These are phyloP conservation scores for Alcedo quadribrachys DNA, from an alignment of 2,797 vertebrate genomes.

Conservation along the genomic window DNA sequence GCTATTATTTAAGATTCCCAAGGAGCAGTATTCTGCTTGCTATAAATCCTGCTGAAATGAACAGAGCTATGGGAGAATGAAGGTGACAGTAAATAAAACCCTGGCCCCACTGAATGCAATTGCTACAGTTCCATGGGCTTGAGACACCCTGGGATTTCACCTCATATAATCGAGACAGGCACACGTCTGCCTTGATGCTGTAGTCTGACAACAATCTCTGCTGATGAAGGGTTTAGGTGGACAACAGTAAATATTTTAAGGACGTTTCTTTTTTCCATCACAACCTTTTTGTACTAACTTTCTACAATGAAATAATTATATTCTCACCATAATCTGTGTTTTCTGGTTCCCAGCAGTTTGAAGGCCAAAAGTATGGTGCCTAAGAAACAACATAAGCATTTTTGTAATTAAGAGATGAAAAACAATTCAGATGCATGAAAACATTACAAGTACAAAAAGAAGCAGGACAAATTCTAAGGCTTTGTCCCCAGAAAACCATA, in stretches of 20 bases:
- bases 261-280: neutral
- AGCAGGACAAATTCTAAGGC: neutral
- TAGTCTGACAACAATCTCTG: neutral
- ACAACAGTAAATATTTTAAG: neutral
- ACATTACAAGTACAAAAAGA: neutral
- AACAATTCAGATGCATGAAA: neutral
- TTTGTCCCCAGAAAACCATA: neutral
- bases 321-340: slow-evolving; percentile 95
- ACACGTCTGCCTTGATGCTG: neutral
- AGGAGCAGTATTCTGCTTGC: neutral
- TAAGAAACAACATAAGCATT: slow-evolving; percentile 67
- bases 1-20: slow-evolving; percentile 1
- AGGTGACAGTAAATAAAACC: neutral
- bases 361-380: slow-evolving; percentile 97
- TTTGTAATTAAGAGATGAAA: neutral
- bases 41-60: neutral
- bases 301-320: neutral
- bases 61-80: neutral
- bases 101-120: neutral
- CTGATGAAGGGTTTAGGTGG: neutral
- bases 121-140: neutral
- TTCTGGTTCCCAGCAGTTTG: slow-evolving; percentile 97
- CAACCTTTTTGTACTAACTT: neutral
- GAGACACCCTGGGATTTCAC: neutral
- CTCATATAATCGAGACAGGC: neutral